Conservation (phyloP, 2,797 vertebrate species). For the Poecilia picta region DNA sequence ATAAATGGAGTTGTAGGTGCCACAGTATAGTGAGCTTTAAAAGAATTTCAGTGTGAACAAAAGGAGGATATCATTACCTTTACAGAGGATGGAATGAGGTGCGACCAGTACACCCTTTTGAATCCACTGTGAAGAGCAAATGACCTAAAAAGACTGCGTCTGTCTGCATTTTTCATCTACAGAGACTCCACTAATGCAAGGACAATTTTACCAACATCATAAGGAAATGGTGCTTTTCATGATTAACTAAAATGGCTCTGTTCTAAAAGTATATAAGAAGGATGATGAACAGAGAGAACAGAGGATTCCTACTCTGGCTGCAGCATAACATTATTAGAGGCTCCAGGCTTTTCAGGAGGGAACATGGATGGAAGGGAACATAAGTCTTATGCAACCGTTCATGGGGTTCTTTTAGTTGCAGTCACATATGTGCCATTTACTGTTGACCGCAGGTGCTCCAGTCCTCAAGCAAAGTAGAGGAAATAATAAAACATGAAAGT, state of each 20-base stretch:
- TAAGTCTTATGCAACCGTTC: background rate
- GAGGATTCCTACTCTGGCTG: background rate
- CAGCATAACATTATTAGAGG: background rate
- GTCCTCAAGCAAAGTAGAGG: background rate
- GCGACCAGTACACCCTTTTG: background rate
- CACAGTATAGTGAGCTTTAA: background rate
- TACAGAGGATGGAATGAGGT: background rate
- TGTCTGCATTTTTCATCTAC: slow-evolving; percentile 6
- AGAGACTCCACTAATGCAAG: slow-evolving; percentile 7
- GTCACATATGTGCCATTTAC: background rate
- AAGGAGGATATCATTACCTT: slow-evolving; percentile 1
- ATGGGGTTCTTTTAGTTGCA: background rate
- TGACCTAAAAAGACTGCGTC: slow-evolving; percentile 7
- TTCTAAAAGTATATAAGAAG: slow-evolving; percentile 9
- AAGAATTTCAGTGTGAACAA: slow-evolving; percentile 9
- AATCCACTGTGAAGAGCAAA: slow-evolving; percentile 3
- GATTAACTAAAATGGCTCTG: background rate
- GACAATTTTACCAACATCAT: background rate
- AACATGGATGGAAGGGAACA: background rate
- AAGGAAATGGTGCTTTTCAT: background rate
- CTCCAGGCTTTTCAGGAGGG: background rate
- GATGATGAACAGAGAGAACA: background rate
- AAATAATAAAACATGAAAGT: background rate
- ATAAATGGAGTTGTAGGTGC: background rate
- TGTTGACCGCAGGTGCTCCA: background rate